Base-by-base conservation (phyloP, 2,113 vertebrate genomes). In the Ptilonorhynchus violaceus region DNA sequence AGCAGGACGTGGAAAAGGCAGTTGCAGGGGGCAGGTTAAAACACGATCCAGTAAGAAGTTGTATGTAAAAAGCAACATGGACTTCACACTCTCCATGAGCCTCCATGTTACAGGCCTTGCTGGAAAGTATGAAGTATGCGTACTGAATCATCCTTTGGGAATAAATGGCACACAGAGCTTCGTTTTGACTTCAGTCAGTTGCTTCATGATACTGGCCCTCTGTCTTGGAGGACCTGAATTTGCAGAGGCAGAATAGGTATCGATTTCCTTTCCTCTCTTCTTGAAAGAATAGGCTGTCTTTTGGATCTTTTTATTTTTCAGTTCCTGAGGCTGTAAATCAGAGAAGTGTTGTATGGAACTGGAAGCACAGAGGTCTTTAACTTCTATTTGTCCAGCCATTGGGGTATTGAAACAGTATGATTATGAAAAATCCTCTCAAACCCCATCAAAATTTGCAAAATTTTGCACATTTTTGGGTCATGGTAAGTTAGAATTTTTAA, bases 121-220 rank as follows among this genome's bases (percentile, higher is more conserved):
- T 62, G 66, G 23, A 60, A 35, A 85, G 66, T 15, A 33, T 0
- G 0, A 24, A 31, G 19, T 12, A 2, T 69, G 16, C 15, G 11
- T 49, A 5, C 18, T 1, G 19, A 8, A 37, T 73, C 59, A n/a
- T 70, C 20, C 35, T 59, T 28, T 10, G 49, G 62, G 58, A 85
- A 33, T 66, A 88, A 80, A 41, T 23, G 33, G 37, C 46, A 59
- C 33, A 13, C 0, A 2, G 15, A 33, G 28, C 37, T 58, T 92
- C 13, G 31, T 69, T 90, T 85, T 88, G 88, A 27, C 49, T 73
- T 60, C 33, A 33, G 25, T n/a, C 55, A 58, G 22, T 42, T 85
- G 55, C 41, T 74, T 85, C 8, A 1, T 53, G 78, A 15, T 73
- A 28, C 55, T 37, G n/a, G 41, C 58, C 28, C 22, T 85, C 64